Evolutionary conservation across 2,797 vertebrate genomes (phyloP), one percentile per base, ranked within the genome.

Genomic region (Darevskia nairensis): DNA sequence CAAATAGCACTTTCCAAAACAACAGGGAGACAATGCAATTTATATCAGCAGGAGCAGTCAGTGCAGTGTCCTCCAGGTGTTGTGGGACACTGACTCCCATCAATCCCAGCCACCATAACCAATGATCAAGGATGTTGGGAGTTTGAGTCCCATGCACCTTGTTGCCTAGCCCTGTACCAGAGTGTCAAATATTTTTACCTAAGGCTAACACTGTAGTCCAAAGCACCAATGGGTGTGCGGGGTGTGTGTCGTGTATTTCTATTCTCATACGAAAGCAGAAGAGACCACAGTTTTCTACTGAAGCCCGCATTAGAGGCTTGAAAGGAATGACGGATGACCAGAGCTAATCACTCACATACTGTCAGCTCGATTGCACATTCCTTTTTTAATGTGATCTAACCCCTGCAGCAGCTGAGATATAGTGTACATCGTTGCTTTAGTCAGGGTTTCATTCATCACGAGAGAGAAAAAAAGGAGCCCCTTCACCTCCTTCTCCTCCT

Each of bases 371-470:
- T 77, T 92, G 92, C 93, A 90, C 94, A 89, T 93, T 93, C 72
- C 78, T 94, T 87, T 91, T 92, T 86, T 90, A 91, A 91, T 93
- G 93, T 75, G 92, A 94, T 96, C 95, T 96, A 95, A 95, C 95
- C 94, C 93, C 94, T 96, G 95, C 94, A 95, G 94, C 95, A 94
- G 91, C 84, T 0, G 25, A 92, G 93, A 95, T 93, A 90, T 85
- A 93, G 91, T 55, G 91, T 91, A 94, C 93, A 95, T 94, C 88
- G 80, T 61, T 74, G 85, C 92, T 91, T 89, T 55, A 91, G 80
- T n/a, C 94, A 92, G 92, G 21, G 88, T 92, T 94, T 85, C 95
- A 96, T 96, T 77, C 93, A 96, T 96, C 96, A 96, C 80, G 0
- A 50, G 6, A 19, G 50, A 15, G 50, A 46, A 75, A 88, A 88